Evolutionary conservation across 2,888 invertebrate species (phyloP).

Genomic region (Saturnia japonica): DNA sequence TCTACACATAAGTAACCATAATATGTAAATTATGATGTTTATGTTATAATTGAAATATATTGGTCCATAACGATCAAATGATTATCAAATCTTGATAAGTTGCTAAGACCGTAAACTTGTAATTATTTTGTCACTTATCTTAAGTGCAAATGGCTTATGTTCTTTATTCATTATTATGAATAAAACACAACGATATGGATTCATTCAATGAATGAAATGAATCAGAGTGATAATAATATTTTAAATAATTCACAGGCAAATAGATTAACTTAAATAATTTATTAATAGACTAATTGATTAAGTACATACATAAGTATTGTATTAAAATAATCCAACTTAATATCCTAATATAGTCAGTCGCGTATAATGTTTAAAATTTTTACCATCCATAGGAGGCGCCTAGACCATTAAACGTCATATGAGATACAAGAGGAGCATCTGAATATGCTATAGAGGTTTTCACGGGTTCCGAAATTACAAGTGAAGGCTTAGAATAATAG

Average conservation of each 20-base stretch:
- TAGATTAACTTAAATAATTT: constrained; percentile 7
- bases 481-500: constrained; percentile 33
- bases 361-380: constrained; percentile 41
- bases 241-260: background rate
- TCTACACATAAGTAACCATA: constrained; percentile 28
- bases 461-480: constrained; percentile 28
- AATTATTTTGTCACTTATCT: background rate
- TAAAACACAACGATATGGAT: background rate
- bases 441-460: constrained; percentile 44
- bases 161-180: background rate
- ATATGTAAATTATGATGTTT: constrained; percentile 28
- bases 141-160: background rate
- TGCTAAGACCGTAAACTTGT: background rate
- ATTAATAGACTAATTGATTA: constrained; percentile 24
- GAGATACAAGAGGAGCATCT: constrained; percentile 46
- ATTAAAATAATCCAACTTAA: constrained; percentile 16
- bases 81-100: constrained; percentile 17
- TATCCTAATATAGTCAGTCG: constrained; percentile 47
- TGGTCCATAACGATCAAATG: constrained; percentile 37
- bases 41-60: constrained; percentile 41
- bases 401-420: constrained; percentile 48
- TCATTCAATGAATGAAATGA: background rate
- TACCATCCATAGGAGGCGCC: constrained; percentile 55
- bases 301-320: constrained; percentile 1
- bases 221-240: background rate